Evolutionary conservation across 2,113 vertebrate species (phyloP), one percentile per base, ranked within the genome.

Genomic region (Pandion haliaetus): DNA sequence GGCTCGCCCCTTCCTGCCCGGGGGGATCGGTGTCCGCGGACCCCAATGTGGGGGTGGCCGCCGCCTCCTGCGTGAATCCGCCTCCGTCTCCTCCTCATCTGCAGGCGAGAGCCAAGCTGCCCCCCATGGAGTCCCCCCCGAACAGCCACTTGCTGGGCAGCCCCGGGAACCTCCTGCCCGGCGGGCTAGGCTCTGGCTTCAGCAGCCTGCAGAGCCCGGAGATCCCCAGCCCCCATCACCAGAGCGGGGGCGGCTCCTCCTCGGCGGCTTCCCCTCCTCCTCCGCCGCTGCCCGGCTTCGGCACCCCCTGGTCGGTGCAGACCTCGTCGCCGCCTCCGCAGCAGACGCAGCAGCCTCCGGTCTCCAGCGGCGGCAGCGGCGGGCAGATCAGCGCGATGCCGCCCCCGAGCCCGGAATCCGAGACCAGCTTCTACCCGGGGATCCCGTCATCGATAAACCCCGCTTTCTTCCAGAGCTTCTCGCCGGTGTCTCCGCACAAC

Each of bases 391-490:
- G 98, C 98, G 99, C 98, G 97, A 98, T 99, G 97, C 98, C 99
- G 91, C 98, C 97, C 54, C 98, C 98, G 71, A 98, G 86, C 97
- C 96, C 98, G 45, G 99, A 99, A 62, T 97, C 99, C 10, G 99
- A 99, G 97, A 98, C 97, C 98, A 98, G 99, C 97, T 99, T 99
- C 98, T 99, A 99, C 97, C 98, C 99, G 26, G 99, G 99, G 92
- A 98, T 99, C 96, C 98, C 99, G 86, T 99, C 99, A 97, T 99
- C 99, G 92, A 98, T 99, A 97, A 99, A 98, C 98, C 98, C 99
- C 96, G 99, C 99, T 96, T 99, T 99, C 98, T 99, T 99, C 98
- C 99, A 99, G 97, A 98, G 99, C 95, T 99, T 99, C 96, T 99
- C 99, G 62, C 98, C 99, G 34, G 98, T 99, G 97, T 98, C 99